A percentile compares a stretch with the other conserved stretches of the same genome.
Evolutionary conservation across 2,888 invertebrate species (phyloP).

Genomic region (Idaea dimidiata): DNA sequence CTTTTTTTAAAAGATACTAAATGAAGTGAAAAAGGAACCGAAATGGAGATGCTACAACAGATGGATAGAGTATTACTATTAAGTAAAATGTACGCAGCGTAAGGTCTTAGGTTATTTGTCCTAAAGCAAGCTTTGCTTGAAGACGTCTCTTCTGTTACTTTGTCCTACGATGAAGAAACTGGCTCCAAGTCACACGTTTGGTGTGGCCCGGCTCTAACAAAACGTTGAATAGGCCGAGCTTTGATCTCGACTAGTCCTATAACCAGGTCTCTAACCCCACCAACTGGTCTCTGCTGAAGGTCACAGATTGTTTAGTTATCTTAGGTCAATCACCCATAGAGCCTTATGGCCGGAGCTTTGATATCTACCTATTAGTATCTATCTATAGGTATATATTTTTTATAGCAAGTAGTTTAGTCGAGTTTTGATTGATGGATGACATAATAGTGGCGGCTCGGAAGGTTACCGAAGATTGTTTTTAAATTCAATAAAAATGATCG

Average conservation of each 20-base stretch:
- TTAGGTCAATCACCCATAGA: neutral
- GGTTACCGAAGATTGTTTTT: too few relatives aligned
- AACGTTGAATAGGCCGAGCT: neutral
- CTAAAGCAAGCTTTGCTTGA: too few relatives aligned
- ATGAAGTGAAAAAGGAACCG: too few relatives aligned
- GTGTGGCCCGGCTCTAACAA: neutral
- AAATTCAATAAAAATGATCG: neutral
- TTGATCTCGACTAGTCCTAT: slow-evolving; percentile 19
- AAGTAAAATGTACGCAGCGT: too few relatives aligned
- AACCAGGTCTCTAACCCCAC: slow-evolving; percentile 26
- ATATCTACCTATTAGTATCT: neutral
- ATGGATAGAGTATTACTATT: too few relatives aligned
- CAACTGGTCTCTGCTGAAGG: slow-evolving; percentile 26
- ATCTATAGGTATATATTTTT: neutral
- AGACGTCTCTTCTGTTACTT: too few relatives aligned
- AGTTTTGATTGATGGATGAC: neutral
- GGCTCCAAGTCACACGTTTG: too few relatives aligned
- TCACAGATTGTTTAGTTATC: slow-evolving; percentile 15
- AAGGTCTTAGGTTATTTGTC: too few relatives aligned
- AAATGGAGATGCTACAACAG: too few relatives aligned
- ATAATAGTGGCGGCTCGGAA: neutral
- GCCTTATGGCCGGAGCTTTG: neutral
- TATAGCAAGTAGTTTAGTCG: neutral
- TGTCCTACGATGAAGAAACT: too few relatives aligned
- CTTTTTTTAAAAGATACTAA: too few relatives aligned